Evolutionary conservation across 92 coral and sea anemone species (phyloP).

Genomic region (Metridium senile): DNA sequence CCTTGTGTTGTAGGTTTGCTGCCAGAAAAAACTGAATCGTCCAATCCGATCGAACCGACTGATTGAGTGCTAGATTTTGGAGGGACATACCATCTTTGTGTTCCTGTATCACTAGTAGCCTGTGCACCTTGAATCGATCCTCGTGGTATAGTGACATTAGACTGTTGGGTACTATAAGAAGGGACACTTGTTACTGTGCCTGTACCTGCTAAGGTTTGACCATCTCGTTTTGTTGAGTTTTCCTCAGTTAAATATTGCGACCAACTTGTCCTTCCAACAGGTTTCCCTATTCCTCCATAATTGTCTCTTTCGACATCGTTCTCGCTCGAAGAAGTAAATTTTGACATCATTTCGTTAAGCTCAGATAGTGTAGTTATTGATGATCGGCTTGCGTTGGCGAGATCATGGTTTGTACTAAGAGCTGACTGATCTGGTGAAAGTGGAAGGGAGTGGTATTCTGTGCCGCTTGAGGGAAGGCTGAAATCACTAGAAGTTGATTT

Average conservation of each 20-base stretch:
- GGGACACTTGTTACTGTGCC: background rate
- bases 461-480: slow-evolving; percentile 52
- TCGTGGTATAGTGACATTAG: background rate
- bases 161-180: background rate
- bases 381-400: slow-evolving; percentile 36
- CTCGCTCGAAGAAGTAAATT: slow-evolving; percentile 59
- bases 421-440: slow-evolving; percentile 27
- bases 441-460: slow-evolving; percentile 53
- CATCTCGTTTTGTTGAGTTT: background rate
- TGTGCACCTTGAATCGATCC: background rate
- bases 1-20: background rate
- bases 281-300: background rate
- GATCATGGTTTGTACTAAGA: background rate
- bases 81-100: slow-evolving; percentile 31
- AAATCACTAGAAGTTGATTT: slow-evolving; percentile 55
- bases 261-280: slow-evolving; percentile 13
- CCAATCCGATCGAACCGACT: background rate
- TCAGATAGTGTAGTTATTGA: slow-evolving; percentile 57
- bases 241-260: slow-evolving; percentile 25
- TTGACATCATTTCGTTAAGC: slow-evolving; percentile 63
- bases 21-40: background rate
- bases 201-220: background rate
- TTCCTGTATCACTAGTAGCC: background rate
- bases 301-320: slow-evolving; percentile 42
- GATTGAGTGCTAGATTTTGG: slow-evolving; percentile 11